phyloP scores from a whole-genome alignment of 2,888 invertebrate species.

The Stenodera caucasica region DNA sequence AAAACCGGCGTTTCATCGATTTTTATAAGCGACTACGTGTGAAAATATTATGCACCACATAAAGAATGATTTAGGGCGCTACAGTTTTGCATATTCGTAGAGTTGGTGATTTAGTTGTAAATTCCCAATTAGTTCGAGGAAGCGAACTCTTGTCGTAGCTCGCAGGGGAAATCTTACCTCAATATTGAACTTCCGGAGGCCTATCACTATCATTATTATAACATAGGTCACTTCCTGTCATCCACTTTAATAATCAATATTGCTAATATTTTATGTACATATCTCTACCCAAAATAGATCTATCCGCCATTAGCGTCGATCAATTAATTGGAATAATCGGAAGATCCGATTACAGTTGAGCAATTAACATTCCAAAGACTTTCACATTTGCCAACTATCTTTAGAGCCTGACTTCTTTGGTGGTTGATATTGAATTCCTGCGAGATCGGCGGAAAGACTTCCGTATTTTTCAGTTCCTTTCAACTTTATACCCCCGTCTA shows the following conservation, averaged over 20 bases:
- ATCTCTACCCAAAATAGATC: neutral
- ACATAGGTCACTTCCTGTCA: slow-evolving; percentile 40
- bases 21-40: too few species aligned
- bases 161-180: slow-evolving; percentile 47
- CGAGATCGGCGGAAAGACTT: slow-evolving; percentile 10
- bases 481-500: slow-evolving; percentile 10
- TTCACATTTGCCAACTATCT: too few species aligned
- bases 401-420: too few species aligned
- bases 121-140: slow-evolving; percentile 48
- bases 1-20: too few species aligned
- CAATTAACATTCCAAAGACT: too few species aligned
- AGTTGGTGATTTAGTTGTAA: slow-evolving; percentile 44
- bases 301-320: neutral
- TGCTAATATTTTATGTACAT: neutral
- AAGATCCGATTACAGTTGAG: too few species aligned
- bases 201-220: slow-evolving; percentile 41
- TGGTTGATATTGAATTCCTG: slow-evolving; percentile 24
- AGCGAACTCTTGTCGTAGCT: slow-evolving; percentile 45
- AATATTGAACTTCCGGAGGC: slow-evolving; percentile 39
- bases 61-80: slow-evolving; percentile 14
- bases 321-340: too few species aligned
- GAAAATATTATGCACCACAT: slow-evolving; percentile 17
- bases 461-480: slow-evolving; percentile 12
- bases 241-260: slow-evolving; percentile 26
- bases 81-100: slow-evolving; percentile 38